Percentiles rank a stretch among this genome's conserved stretches.
These are phyloP conservation scores for Drosophila peninsularis DNA, from an alignment of 2,888 invertebrate species.

Conservation along the genomic window DNA sequence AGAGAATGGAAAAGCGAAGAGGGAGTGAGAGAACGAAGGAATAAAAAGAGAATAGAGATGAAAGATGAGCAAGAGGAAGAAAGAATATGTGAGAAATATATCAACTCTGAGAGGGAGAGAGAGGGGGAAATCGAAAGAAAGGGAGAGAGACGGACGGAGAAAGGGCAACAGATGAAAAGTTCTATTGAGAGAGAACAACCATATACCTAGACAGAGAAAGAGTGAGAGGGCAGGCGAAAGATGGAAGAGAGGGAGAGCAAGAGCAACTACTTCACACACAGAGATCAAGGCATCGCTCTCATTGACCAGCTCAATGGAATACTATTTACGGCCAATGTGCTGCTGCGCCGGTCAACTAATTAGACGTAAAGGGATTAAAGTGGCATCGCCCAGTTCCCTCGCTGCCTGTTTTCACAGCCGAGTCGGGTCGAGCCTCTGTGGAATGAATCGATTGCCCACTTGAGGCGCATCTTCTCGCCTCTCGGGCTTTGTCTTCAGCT, in stretches of 20 bases:
- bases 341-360: conserved; percentile 16
- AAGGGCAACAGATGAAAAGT: neutral
- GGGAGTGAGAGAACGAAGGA: neutral
- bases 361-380: conserved; percentile 42
- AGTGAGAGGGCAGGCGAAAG: too few species aligned
- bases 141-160: neutral
- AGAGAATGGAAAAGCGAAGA: too few species aligned
- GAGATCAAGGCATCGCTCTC: neutral
- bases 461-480: conserved; percentile 14
- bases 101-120: too few species aligned
- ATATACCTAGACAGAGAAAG: neutral
- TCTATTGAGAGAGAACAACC: neutral
- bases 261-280: neutral
- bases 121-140: neutral
- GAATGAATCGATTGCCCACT: conserved; percentile 59
- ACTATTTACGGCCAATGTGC: neutral
- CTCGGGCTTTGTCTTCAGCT: conserved; percentile 20
- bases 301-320: neutral
- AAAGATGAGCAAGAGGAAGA: too few species aligned
- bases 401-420: neutral
- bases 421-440: neutral
- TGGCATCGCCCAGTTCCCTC: neutral
- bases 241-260: neutral
- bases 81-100: too few species aligned
- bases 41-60: too few species aligned